Conservation (phyloP, 2,113 vertebrate species). For the Malurus alboscapulatus region DNA sequence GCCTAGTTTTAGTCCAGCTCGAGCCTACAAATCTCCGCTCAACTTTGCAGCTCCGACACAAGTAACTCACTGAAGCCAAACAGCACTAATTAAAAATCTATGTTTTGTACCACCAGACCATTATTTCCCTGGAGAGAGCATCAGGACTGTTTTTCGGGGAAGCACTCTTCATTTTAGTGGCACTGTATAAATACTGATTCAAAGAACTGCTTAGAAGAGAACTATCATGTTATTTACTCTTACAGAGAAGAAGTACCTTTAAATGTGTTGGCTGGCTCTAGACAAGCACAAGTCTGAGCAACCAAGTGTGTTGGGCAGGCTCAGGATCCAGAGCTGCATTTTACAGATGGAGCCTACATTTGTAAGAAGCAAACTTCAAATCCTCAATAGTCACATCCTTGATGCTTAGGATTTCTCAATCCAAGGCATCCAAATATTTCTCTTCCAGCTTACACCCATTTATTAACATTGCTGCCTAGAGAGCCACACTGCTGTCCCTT, state of each 20-base stretch:
- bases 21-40: background rate
- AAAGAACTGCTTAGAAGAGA: background rate
- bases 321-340: background rate
- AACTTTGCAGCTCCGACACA: background rate
- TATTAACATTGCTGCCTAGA: background rate
- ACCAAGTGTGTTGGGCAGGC: rapidly evolving
- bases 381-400: background rate
- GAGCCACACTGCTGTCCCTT: background rate
- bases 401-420: background rate
- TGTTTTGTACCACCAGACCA: background rate
- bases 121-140: background rate
- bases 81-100: background rate
- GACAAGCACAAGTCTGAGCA: background rate
- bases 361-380: background rate
- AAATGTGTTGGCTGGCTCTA: background rate
- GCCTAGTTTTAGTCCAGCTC: background rate
- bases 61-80: background rate
- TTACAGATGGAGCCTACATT: background rate
- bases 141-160: background rate
- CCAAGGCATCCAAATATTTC: background rate
- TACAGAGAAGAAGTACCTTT: background rate
- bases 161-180: background rate
- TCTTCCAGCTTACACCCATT: background rate
- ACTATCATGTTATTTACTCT: background rate
- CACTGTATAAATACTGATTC: background rate